Percentiles rank a stretch among this genome's conserved stretches.
Conservation (phyloP, 2,797 vertebrate genomes). For the Potorous gilbertii region DNA sequence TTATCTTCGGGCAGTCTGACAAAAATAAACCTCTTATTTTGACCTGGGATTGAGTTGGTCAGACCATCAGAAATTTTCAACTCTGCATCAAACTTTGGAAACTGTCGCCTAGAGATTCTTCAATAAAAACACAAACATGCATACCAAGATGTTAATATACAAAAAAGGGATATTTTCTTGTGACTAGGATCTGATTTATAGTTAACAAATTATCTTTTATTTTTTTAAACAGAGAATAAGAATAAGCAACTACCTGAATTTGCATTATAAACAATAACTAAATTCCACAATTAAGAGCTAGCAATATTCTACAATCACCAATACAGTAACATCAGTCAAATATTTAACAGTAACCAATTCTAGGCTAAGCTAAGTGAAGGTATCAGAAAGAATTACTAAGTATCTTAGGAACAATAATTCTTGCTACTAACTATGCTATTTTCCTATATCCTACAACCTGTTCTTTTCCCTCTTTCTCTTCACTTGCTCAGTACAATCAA, state of each 20-base stretch:
- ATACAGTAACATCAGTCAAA: not conserved
- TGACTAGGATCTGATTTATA: constrained; percentile 1
- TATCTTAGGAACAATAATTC: constrained; percentile 8
- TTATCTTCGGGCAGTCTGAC: constrained; percentile 81
- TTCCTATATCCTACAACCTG: not conserved
- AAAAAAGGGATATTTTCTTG: constrained; percentile 38
- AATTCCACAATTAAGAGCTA: constrained; percentile 39
- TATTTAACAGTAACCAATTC: not conserved
- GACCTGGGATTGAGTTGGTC: constrained; percentile 72
- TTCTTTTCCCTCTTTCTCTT: not conserved
- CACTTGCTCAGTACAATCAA: not conserved
- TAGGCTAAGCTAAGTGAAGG: not conserved
- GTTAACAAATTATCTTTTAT: constrained; percentile 13
- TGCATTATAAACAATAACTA: not conserved
- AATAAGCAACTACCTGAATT: not conserved
- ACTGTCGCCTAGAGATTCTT: constrained; percentile 82
- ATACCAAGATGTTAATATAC: constrained; percentile 35
- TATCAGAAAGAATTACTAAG: not conserved
- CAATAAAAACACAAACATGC: constrained; percentile 49
- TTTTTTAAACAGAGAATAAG: constrained; percentile 16
- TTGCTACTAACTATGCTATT: not conserved
- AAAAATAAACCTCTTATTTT: constrained; percentile 88
- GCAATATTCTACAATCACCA: not conserved
- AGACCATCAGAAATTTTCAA: constrained; percentile 75
- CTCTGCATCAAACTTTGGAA: constrained; percentile 87